Evolutionary conservation across 2,888 invertebrate genomes (phyloP).

Genomic region (Parasteatoda lunata): DNA sequence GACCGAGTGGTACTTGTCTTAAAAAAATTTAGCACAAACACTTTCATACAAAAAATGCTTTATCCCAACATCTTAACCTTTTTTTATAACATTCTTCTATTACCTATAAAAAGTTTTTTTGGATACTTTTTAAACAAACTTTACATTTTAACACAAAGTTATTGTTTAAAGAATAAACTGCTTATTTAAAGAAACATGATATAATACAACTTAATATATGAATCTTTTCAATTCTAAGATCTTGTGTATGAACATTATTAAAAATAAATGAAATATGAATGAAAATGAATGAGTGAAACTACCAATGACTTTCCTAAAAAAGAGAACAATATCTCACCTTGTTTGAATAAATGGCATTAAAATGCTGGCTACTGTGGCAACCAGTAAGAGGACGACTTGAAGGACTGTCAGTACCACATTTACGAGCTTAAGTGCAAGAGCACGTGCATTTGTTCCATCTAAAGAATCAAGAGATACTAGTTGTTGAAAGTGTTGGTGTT

Average conservation of each 20-base stretch:
- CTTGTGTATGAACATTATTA: background rate
- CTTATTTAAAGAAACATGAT: background rate
- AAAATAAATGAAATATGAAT: no score
- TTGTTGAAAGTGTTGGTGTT: conserved; percentile 87
- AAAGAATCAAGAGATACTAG: conserved; percentile 89
- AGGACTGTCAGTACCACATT: conserved; percentile 95
- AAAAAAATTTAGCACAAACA: no score
- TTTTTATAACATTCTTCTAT: no score
- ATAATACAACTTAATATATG: background rate
- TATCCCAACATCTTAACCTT: no score
- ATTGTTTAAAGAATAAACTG: no score
- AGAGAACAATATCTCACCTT: conserved; percentile 78
- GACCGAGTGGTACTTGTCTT: no score
- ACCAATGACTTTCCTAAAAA: background rate
- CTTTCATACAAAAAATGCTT: no score
- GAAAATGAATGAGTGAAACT: no score
- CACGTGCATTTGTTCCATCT: conserved; percentile 91
- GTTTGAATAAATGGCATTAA: conserved; percentile 96
- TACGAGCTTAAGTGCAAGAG: conserved; percentile 93
- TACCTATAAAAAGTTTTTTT: no score
- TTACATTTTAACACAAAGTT: no score
- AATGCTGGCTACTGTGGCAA: conserved; percentile 94
- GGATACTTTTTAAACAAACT: no score
- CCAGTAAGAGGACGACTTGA: conserved; percentile 91
- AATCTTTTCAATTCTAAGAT: background rate